phyloP scores from a whole-genome alignment of 1,140 invertebrate species.

The Melitaea cinxia region DNA sequence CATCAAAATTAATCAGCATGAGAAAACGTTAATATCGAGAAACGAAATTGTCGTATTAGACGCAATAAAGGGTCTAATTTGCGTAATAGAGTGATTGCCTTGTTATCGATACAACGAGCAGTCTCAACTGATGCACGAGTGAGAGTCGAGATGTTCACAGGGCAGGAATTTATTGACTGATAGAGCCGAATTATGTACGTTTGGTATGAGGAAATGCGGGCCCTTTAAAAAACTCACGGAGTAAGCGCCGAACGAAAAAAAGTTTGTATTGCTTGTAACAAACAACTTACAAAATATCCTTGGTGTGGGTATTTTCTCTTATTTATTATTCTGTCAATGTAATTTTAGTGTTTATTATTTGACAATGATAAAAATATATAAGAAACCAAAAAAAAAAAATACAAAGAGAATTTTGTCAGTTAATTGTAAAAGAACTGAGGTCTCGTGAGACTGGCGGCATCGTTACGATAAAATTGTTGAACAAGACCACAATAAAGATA shows the following conservation, averaged over 20 bases:
- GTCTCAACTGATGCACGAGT: slow-evolving; percentile 24
- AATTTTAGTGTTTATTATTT: no score
- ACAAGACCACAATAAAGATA: neutral
- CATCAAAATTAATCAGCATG: slow-evolving; percentile 14
- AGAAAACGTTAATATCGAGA: slow-evolving; percentile 20
- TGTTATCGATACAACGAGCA: slow-evolving; percentile 27
- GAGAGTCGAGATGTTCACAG: slow-evolving; percentile 27
- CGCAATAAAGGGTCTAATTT: slow-evolving; percentile 30
- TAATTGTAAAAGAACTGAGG: neutral
- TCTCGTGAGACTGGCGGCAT: slow-evolving; percentile 1
- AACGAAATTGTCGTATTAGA: slow-evolving; percentile 32
- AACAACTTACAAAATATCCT: no score
- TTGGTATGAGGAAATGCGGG: slow-evolving; percentile 27
- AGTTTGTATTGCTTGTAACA: no score
- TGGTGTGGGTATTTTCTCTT: no score
- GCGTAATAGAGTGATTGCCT: slow-evolving; percentile 36
- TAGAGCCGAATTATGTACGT: slow-evolving; percentile 25
- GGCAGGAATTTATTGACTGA: slow-evolving; percentile 19
- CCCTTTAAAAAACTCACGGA: slow-evolving; percentile 3
- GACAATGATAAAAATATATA: no score
- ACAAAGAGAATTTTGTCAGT: neutral
- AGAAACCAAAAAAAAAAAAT: neutral
- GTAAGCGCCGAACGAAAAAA: neutral
- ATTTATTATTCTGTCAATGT: no score
- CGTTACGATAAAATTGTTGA: neutral